Base-by-base conservation (phyloP, 2,113 vertebrate species). In the Rhea pennata region DNA sequence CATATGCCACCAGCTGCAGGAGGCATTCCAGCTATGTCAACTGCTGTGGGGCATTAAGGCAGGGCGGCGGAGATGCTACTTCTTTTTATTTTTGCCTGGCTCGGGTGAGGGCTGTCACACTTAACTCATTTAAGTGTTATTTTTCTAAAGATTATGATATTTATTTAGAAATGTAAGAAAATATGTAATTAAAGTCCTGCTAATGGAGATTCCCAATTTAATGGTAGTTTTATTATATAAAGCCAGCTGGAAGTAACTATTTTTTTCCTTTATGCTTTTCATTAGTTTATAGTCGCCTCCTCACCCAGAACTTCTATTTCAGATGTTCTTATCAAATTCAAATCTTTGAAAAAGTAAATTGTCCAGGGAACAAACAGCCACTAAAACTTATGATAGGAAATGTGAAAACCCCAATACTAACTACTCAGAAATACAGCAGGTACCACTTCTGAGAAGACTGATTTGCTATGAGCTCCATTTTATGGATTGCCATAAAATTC, bases 1-100 rank as follows among this genome's bases (percentile, higher is more conserved):
- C 95, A 98, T 97, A 97, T 97, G 98, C 98, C 97, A 98, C 97
- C 97, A 99, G 98, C 98, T 98, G 98, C 98, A 97, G 90, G 88
- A 96, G 95, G 96, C 98, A 98, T 98, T 98, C 97, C 95, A 96
- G 94, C 93, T 95, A 94, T 98, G 97, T 98, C 97, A 97, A 96
- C 93, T 95, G 92, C 96, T 97, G 93, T 94, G 88, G 95, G 93
- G 94, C 91, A 96, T 96, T 96, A 96, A 97, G 59, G 88, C 92
- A 97, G 94, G 89, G 94, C 87, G 96, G 85, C 91, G 40, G 48
- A 89, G 92, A 76, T 92, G 97, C 96, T 94, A 97, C 96, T 95
- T 97, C 97, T 97, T 96, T 98, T 97, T 89, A 97, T 97, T 98
- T 97, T 98, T 84, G 96, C 95, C 95, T 96, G 90, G 93, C 95